Evolutionary conservation across 2,797 vertebrate genomes (phyloP).

Genomic region (Sebastes jordani): DNA sequence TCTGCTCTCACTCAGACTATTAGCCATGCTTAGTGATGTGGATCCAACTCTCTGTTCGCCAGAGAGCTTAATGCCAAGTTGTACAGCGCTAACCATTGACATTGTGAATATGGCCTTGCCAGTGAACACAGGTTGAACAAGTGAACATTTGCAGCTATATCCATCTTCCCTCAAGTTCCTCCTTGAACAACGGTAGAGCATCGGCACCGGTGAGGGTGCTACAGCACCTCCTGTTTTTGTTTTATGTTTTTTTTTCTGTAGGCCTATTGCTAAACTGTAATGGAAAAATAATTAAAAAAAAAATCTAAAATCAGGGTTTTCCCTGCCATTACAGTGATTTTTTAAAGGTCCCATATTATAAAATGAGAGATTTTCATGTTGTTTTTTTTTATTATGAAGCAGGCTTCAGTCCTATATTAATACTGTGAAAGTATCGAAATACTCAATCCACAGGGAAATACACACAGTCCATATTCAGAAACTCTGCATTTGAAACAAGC

Average conservation of each 20-base stretch:
- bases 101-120: conserved; percentile 16
- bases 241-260: too few species aligned
- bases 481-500: too few species aligned
- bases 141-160: not conserved
- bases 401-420: too few species aligned
- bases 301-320: too few species aligned
- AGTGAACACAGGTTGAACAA: conserved; percentile 23
- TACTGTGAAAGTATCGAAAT: too few species aligned
- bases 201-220: not conserved
- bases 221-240: not conserved
- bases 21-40: conserved; percentile 38
- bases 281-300: not conserved
- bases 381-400: too few species aligned
- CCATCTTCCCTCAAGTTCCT: not conserved
- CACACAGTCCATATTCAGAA: too few species aligned
- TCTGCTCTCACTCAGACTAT: conserved; percentile 44
- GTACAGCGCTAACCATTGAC: conserved; percentile 18
- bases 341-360: too few species aligned
- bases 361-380: too few species aligned
- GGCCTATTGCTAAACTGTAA: not conserved
- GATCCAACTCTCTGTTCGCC: conserved; percentile 40
- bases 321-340: too few species aligned
- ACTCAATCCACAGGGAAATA: too few species aligned
- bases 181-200: not conserved
- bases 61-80: conserved; percentile 5